Conservation (phyloP, 2,797 vertebrate genomes). For the Phrynocephalus vlangalii region DNA sequence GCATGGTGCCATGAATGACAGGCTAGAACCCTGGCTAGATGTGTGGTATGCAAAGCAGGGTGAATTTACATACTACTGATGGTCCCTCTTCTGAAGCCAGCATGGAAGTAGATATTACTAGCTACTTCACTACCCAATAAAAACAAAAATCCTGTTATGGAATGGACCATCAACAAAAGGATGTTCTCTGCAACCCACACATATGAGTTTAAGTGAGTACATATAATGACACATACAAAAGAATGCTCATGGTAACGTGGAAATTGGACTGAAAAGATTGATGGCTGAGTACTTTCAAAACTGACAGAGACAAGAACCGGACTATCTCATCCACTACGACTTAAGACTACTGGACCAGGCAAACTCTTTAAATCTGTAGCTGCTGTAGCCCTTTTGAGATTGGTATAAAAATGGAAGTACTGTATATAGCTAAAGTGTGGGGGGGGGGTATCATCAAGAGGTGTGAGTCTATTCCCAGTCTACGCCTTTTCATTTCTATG, state of each 20-base stretch:
- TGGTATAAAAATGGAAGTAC: background rate
- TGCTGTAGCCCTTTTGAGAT: background rate
- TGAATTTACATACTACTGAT: background rate
- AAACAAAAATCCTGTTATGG: background rate
- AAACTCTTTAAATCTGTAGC: background rate
- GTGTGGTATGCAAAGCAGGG: too few species aligned
- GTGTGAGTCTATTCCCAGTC: background rate
- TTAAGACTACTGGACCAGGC: background rate
- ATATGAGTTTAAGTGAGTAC: background rate
- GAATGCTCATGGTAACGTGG: background rate
- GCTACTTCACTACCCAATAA: background rate
- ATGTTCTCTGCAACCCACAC: background rate
- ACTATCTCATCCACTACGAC: background rate
- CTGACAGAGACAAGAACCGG: background rate
- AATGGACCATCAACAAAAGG: background rate
- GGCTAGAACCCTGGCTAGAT: too few species aligned
- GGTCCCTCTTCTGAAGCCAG: background rate
- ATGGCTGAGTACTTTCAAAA: background rate
- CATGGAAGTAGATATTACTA: background rate
- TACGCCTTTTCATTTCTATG: background rate
- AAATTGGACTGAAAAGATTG: background rate
- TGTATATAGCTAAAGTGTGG: background rate
- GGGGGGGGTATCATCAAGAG: background rate
- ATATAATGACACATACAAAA: too few species aligned
- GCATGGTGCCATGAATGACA: too few species aligned